Base-by-base conservation (phyloP, 35 echinoderm and acorn worm genomes). In the Ptychodera flava region DNA sequence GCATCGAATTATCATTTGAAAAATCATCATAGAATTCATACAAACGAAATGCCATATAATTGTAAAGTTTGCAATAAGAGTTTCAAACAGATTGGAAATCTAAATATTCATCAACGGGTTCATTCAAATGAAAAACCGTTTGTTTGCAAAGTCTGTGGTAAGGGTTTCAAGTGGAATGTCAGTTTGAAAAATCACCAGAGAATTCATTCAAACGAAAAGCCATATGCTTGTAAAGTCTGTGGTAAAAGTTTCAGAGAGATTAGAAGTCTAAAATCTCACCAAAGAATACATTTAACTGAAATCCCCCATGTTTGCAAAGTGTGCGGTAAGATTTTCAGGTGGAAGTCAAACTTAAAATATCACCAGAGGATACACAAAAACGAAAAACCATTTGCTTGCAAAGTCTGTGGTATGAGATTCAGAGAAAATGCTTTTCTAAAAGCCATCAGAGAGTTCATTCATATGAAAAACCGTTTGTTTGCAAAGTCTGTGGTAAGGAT, bases 401-500 rank as follows among this genome's bases (percentile, higher is more conserved):
- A 83, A 32, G 75, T 84, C 1, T 90, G 88, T 85, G 82, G 76
- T 30, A 37, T 35, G n/a, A 81, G 81, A 27, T 90, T 84, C 53
- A 79, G 64, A 31, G 33, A 31, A 0, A 29, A 81, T 12, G 88
- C 81, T 64, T 81, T 88, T 77, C 80, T 89, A 16, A 91, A 85
- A 77, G 86, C 30, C 93, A 95, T 33, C 33, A 82, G 53, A 82
- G 90, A 14, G 87, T 92, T 35, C 93, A 95, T 79, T 92, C 93
- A 22, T 81, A 91, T 32, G 93, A 92, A 35, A 82, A 83, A 78
- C 93, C 93, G 16, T 95, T 89, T 75, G 85, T 89, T 30, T 95
- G 93, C 30, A 84, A 87, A 15, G 78, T 81, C 32, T 95, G 93
- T 29, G 78, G 80, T 16, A 95, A 92, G 38, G 76, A 85, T 28